Evolutionary conservation across 2,797 vertebrate genomes (phyloP).

Genomic region (Heterohyrax brucei): DNA sequence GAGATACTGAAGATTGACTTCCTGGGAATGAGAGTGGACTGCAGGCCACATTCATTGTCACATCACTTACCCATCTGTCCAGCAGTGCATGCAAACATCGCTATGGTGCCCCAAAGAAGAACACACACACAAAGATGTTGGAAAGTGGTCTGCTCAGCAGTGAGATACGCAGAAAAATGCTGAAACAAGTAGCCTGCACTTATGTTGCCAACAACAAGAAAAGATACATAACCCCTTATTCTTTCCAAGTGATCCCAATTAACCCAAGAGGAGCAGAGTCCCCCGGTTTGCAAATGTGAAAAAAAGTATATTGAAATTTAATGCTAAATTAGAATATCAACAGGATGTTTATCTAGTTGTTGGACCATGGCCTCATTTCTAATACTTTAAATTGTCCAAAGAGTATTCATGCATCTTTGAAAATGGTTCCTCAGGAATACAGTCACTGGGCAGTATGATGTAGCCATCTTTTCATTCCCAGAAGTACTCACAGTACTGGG

Average conservation of each 20-base stretch:
- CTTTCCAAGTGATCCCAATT: conserved; percentile 58
- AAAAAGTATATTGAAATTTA: conserved; percentile 13
- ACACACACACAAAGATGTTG: not conserved
- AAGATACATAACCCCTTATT: not conserved
- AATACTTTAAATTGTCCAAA: conserved; percentile 12
- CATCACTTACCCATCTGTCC: not conserved
- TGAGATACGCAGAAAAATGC: not conserved
- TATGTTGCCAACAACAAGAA: not conserved
- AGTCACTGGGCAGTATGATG: not conserved
- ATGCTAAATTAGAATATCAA: conserved; percentile 51
- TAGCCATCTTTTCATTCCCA: not conserved
- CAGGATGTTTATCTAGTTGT: not conserved
- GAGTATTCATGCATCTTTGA: not conserved
- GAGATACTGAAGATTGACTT: not conserved
- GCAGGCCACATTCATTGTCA: not conserved
- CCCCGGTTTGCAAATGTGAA: not conserved
- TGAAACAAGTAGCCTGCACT: conserved; percentile 1
- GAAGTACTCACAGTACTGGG: not conserved
- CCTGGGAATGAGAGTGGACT: not conserved
- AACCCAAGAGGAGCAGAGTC: conserved; percentile 26
- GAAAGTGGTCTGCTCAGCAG: not conserved
- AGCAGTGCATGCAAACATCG: not conserved
- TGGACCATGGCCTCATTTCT: conserved; percentile 20
- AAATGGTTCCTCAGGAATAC: not conserved
- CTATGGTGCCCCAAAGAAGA: not conserved